Base-by-base conservation (phyloP, 2,888 invertebrate species). In the Andrena fulva region DNA sequence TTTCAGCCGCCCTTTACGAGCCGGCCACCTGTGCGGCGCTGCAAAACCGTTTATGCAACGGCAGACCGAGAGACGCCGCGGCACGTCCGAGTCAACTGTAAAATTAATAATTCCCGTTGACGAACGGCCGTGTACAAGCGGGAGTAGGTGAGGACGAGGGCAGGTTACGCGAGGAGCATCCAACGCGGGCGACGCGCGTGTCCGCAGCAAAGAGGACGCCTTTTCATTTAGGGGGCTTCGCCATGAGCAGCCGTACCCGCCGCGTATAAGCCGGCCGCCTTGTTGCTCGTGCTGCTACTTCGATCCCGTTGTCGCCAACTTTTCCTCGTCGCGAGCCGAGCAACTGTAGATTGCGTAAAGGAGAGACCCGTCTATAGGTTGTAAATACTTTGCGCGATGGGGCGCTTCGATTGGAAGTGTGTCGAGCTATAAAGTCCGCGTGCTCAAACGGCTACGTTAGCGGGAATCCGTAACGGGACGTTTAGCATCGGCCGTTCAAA, bases 91-190 rank as follows among this genome's bases (percentile, higher is more conserved):
- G 82, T 63, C 72, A 52, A 54, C 67, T 75, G 79, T 86, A 77
- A 86, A 88, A 88, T 88, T 88, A 88, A 85, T 88, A 88, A 88
- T 88, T 78, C 82, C 67, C 35, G 54, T 72, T 84, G 71, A 80
- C 80, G 72, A 77, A 77, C 77, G 85, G 29, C 5, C 69, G n/a
- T 27, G 16, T 59, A 0, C 1, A 4, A 54, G 29, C 8, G 10
- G 16, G 60, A 27, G 35, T 8, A 72, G 56, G 72, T 66, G 82
- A 60, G 68, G 80, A 76, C 68, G 71, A 42, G 60, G 6, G 24
- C 66, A 67, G 10, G 16, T 48, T 31, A 29, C 20, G n/a, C 52
- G 52, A 48, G 35, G 20, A 24, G 29, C 42, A 33, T 24, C 29
- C 29, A n/a, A 31, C 27, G 16, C 20, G 1, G 10, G 2, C 5